Base-by-base conservation (phyloP, 2,113 vertebrate species). In the Pteruthius melanotis region DNA sequence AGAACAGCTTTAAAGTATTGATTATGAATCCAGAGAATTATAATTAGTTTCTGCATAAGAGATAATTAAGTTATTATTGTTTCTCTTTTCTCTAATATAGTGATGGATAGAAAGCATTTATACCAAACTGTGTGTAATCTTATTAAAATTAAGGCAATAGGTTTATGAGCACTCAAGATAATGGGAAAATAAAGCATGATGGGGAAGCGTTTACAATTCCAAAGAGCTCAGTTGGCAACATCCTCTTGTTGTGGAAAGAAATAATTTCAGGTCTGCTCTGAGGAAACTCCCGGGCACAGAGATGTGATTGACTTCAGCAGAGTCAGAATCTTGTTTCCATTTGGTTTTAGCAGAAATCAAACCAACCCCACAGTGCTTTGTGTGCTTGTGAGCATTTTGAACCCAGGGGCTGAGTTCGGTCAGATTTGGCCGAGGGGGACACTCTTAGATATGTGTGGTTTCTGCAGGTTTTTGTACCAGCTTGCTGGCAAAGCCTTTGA, bases 41-140 rank as follows among this genome's bases (percentile, higher is more conserved):
- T 90, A 92, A 96, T 95, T 95, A 95, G 92, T 82, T 97, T 94
- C 87, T 84, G 56, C 20, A 15, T 89, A 90, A 90, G 69, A 92
- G 80, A 96, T 97, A 97, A 97, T 97, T 88, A 96, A 89, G 94
- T 89, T 94, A 80, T 96, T 93, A 95, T 94, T 94, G 90, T 96
- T 96, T 82, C 88, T 96, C 49, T 85, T 96, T 89, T 72, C 89
- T 91, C 83, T 95, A 92, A 93, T 88, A 49, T 13, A 44, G 54
- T 94, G 96, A 97, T 89, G 90, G 77, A 96, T 95, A 82, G 90
- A 59, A 95, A 53, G 65, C 85, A 90, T 89, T 96, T 93, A 77
- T 87, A 78, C 45, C 14, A 20, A 96, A 95, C 83, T 90, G 69
- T 72, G 44, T 44, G 74, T 92, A 96, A 83, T 80, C 75, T 92